Conservation (phyloP, 2,113 vertebrate genomes). For the Trinectes maculatus region DNA sequence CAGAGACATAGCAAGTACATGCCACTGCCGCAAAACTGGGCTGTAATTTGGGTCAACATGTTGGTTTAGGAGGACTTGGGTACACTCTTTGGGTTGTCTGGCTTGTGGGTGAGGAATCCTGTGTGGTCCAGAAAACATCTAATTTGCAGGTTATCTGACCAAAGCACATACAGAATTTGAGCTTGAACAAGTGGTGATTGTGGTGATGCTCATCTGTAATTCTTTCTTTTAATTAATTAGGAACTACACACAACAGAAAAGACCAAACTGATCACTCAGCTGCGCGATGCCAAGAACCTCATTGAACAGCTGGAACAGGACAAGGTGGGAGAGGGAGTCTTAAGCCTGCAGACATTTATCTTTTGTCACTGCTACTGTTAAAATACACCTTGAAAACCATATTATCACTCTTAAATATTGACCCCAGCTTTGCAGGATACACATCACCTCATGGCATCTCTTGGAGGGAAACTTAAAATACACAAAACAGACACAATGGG, state of each 20-base stretch:
- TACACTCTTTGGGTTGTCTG: slow-evolving; percentile 35
- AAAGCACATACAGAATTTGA: background rate
- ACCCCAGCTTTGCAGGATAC: slow-evolving; percentile 54
- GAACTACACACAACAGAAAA: slow-evolving; percentile 95
- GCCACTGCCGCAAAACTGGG: slow-evolving; percentile 38
- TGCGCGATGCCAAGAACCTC: slow-evolving; percentile 94
- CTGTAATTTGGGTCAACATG: slow-evolving; percentile 69
- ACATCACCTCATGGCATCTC: slow-evolving; percentile 30
- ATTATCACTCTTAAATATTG: slow-evolving; percentile 66
- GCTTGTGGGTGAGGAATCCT: slow-evolving; percentile 52
- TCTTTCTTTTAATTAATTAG: slow-evolving; percentile 77
- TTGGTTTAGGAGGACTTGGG: slow-evolving; percentile 63
- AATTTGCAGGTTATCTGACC: slow-evolving; percentile 32
- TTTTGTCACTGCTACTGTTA: slow-evolving; percentile 35
- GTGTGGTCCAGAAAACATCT: slow-evolving; percentile 58
- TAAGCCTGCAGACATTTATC: background rate
- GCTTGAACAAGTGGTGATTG: background rate
- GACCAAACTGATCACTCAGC: slow-evolving; percentile 94
- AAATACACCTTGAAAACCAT: slow-evolving; percentile 36
- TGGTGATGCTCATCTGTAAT: slow-evolving; percentile 11
- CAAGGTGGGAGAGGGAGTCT: slow-evolving; percentile 84
- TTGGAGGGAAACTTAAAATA: slow-evolving; percentile 52
- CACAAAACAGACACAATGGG: slow-evolving; percentile 8
- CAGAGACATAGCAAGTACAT: slow-evolving; percentile 37
- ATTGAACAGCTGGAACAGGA: slow-evolving; percentile 98